Evolutionary conservation across 2,113 vertebrate species (phyloP).

Genomic region (Tympanuchus pallidicinctus): DNA sequence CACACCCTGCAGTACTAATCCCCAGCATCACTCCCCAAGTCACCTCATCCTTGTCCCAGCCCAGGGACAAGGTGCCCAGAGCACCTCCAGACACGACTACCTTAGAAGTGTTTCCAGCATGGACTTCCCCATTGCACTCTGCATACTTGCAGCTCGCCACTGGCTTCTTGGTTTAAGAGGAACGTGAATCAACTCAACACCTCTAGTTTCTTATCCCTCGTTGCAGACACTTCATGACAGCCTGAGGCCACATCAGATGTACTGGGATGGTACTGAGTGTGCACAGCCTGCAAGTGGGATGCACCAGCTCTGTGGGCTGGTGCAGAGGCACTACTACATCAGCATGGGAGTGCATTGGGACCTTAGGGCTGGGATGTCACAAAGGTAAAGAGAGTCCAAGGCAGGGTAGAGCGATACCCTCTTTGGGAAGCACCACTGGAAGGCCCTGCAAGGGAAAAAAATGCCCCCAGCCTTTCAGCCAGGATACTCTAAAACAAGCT

Average conservation of each 20-base stretch:
- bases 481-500: not conserved
- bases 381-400: not conserved
- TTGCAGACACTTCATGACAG: not conserved
- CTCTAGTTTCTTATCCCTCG: not conserved
- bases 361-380: not conserved
- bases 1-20: fast-evolving
- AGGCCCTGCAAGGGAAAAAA: not conserved
- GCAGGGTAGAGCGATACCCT: not conserved
- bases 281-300: not conserved
- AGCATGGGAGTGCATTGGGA: fast-evolving
- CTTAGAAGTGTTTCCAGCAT: not conserved
- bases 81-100: not conserved
- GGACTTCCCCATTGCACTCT: fast-evolving
- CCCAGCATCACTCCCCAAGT: not conserved
- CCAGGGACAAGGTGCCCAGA: not conserved
- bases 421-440: fast-evolving
- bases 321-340: not conserved
- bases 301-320: fast-evolving
- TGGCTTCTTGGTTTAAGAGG: fast-evolving
- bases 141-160: not conserved
- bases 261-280: not conserved
- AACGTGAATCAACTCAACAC: not conserved
- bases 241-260: not conserved
- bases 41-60: not conserved
- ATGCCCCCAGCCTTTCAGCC: fast-evolving